phyloP scores from a whole-genome alignment of 2,797 vertebrate species.

The Hydrophis major region DNA sequence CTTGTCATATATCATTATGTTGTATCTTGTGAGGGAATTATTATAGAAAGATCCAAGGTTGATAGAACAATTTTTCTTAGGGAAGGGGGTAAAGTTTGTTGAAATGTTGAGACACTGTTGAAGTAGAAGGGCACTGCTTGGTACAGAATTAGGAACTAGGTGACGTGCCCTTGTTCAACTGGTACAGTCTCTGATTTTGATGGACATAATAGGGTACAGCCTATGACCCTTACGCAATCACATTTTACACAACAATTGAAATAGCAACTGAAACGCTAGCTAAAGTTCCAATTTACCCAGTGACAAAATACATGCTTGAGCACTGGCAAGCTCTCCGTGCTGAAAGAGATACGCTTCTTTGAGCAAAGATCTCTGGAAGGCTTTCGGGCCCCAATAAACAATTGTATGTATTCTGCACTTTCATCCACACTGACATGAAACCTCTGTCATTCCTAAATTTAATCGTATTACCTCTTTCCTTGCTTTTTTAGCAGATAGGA shows the following conservation, averaged over 20 bases:
- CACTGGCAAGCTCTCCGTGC: background rate
- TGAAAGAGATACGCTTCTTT: background rate
- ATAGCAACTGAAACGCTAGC: background rate
- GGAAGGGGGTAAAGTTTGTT: background rate
- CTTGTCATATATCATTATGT: background rate
- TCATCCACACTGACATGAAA: background rate
- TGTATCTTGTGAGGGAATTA: background rate
- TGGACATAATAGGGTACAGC: background rate
- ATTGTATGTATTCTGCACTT: background rate
- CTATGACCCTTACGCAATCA: background rate
- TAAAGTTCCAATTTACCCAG: background rate
- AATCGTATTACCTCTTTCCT: background rate
- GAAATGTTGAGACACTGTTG: background rate
- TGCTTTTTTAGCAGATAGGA: background rate
- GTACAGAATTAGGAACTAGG: background rate
- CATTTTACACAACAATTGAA: background rate
- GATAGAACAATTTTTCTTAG: background rate
- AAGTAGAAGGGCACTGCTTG: background rate
- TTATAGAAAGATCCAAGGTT: background rate
- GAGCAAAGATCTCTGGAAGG: background rate
- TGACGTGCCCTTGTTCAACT: background rate
- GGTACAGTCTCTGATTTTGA: background rate
- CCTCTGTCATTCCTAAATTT: background rate
- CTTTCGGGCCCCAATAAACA: background rate
- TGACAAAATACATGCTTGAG: background rate